A percentile compares a stretch with the other conserved stretches of the same genome.
Evolutionary conservation across 2,113 vertebrate genomes (phyloP).

Genomic region (Cryptomyrus ogoouensis): DNA sequence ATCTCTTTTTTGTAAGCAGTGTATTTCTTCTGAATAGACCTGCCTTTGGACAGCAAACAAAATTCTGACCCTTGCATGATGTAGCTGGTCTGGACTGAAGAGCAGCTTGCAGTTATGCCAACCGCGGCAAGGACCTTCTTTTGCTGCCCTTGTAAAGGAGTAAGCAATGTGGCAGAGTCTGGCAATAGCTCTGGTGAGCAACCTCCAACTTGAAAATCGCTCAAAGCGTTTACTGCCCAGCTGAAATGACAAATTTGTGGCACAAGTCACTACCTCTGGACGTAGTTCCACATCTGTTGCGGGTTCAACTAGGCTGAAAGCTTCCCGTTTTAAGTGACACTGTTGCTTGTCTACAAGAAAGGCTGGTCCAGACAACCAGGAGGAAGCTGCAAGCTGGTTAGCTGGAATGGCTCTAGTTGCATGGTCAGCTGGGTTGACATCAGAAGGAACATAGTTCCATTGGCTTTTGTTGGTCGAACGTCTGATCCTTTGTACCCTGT

Average conservation of each 20-base stretch:
- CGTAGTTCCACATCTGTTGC: conserved; percentile 2
- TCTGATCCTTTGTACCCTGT: conserved; percentile 10
- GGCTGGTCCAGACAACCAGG: conserved; percentile 18
- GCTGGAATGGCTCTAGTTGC: neutral
- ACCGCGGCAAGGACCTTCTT: too few species aligned
- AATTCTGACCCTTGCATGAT: too few species aligned
- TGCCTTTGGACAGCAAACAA: too few species aligned
- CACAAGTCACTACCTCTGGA: neutral
- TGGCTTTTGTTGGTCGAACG: neutral
- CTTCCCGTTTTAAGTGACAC: neutral
- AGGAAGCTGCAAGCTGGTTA: neutral
- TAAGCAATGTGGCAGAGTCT: too few species aligned
- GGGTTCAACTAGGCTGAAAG: conserved; percentile 10
- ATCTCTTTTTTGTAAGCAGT: too few species aligned
- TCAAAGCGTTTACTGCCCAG: neutral
- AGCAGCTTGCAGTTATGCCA: too few species aligned
- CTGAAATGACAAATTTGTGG: neutral
- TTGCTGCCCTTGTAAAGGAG: too few species aligned
- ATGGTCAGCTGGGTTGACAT: conserved; percentile 20
- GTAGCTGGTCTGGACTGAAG: too few species aligned
- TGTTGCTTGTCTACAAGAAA: neutral
- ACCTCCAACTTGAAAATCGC: neutral
- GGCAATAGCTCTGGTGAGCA: too few species aligned
- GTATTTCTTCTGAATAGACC: too few species aligned
- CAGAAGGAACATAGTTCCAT: conserved; percentile 19